Conservation (phyloP, 1,140 invertebrate species). For the Brachionus manjavacas region DNA sequence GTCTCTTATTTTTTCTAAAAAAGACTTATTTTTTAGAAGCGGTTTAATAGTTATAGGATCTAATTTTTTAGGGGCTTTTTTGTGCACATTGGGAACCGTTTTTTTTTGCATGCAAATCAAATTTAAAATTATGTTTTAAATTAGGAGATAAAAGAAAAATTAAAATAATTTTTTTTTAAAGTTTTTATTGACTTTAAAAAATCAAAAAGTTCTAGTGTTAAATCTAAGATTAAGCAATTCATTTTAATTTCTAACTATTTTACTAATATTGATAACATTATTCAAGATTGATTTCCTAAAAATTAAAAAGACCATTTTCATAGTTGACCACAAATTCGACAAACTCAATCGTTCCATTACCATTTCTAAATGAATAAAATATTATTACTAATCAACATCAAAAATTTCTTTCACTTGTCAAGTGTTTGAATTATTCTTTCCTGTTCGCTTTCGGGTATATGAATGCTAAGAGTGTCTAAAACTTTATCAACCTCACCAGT, state of each 20-base stretch:
- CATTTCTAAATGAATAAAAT: conserved; percentile 14
- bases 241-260: background rate
- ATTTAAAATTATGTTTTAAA: no score
- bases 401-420: background rate
- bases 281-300: background rate
- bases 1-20: no score
- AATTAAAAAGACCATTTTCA: conserved; percentile 38
- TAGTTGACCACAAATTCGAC: conserved; percentile 35
- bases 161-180: no score
- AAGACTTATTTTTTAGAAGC: no score
- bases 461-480: background rate
- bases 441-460: conserved; percentile 17
- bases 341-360: conserved; percentile 33
- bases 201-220: no score
- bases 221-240: background rate
- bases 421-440: background rate
- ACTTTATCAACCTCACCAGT: conserved; percentile 20
- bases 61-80: no score
- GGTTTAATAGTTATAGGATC: no score
- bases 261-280: background rate
- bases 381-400: background rate
- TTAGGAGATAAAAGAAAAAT: no score
- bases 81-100: no score
- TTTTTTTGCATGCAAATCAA: no score
- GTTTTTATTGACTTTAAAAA: no score